Conservation (phyloP, 2,113 vertebrate species). For the Gulo gulo region DNA sequence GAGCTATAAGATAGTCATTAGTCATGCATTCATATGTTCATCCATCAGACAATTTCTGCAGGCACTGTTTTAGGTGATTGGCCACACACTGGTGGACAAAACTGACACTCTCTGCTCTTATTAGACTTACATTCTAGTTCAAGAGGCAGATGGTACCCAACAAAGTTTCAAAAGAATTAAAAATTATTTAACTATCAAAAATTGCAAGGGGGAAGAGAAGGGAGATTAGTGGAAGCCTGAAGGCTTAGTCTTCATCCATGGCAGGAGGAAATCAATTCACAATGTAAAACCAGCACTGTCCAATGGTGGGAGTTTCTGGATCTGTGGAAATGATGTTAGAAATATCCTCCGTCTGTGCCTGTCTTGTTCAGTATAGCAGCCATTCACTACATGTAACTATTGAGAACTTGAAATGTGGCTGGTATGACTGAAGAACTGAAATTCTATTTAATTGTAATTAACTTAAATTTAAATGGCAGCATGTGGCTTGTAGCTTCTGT, state of each 20-base stretch:
- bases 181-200: neutral
- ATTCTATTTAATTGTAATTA: neutral
- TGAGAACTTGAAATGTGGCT: neutral
- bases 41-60: neutral
- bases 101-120: neutral
- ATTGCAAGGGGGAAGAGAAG: neutral
- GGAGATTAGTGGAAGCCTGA: neutral
- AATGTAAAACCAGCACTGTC: neutral
- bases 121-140: neutral
- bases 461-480: neutral
- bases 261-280: neutral
- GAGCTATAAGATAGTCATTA: neutral
- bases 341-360: neutral
- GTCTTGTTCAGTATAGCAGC: neutral
- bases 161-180: neutral
- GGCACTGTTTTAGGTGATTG: neutral
- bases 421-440: no score
- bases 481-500: neutral
- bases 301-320: neutral
- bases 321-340: neutral
- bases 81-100: neutral
- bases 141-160: neutral
- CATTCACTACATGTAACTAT: neutral
- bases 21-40: neutral
- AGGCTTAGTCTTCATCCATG: neutral